Conservation (phyloP, 2,888 invertebrate species). For the Harpalus rubripes region DNA sequence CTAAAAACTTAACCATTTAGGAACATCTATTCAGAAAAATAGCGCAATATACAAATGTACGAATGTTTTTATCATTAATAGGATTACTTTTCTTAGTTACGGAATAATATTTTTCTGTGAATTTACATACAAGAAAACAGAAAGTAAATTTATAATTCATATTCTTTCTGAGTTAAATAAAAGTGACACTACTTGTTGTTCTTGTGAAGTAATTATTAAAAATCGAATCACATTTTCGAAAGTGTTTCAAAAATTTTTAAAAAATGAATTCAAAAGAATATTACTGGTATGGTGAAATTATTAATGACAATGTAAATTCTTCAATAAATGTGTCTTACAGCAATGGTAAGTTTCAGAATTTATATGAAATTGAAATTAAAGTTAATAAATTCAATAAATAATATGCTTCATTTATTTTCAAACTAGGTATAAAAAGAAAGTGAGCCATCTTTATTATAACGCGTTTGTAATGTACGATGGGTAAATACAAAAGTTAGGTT, state of each 20-base stretch:
- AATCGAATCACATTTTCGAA: neutral
- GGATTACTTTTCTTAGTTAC: neutral
- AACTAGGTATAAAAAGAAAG: no score
- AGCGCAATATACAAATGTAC: neutral
- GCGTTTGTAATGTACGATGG: no score
- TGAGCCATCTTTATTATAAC: no score
- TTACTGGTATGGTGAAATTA: conserved; percentile 15
- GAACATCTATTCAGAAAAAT: neutral
- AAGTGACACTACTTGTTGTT: neutral
- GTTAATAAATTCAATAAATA: no score
- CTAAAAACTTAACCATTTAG: neutral
- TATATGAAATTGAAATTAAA: no score
- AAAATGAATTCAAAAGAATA: neutral
- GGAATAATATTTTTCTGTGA: neutral
- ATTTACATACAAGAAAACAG: neutral
- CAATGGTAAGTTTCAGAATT: no score
- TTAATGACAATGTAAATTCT: neutral
- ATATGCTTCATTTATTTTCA: no score
- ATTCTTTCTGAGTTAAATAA: neutral
- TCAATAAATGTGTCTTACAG: neutral
- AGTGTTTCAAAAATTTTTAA: neutral
- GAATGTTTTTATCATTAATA: no score
- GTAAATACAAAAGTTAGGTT: no score
- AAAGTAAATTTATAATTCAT: neutral
- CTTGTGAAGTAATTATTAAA: neutral